phyloP scores from a whole-genome alignment of 2,797 vertebrate species.

The Ibycter americanus region DNA sequence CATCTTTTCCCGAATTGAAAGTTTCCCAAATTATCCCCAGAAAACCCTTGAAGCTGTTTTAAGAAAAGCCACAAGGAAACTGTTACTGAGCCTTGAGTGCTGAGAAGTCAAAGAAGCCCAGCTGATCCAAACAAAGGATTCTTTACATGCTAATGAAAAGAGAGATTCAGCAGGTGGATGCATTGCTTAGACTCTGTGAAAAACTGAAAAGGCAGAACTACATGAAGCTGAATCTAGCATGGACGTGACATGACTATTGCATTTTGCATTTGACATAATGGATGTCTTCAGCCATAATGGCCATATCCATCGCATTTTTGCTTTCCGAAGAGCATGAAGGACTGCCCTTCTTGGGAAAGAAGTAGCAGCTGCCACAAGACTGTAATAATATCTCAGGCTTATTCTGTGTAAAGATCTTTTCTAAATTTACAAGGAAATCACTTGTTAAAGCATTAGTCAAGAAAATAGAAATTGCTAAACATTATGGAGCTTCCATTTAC shows the following conservation, averaged over 20 bases:
- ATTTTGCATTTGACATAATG: constrained; percentile 4
- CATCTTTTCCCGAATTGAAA: neutral
- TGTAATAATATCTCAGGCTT: neutral
- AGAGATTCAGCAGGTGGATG: constrained; percentile 37
- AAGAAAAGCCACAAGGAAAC: constrained; percentile 30
- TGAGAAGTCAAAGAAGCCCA: constrained; percentile 2
- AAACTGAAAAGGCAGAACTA: constrained; percentile 25
- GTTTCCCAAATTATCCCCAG: neutral
- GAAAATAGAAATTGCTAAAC: neutral
- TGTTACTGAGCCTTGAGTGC: neutral
- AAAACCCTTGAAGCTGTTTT: neutral
- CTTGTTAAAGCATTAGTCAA: neutral
- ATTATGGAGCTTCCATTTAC: neutral
- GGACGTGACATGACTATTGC: constrained; percentile 6
- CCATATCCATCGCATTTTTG: neutral
- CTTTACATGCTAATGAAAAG: constrained; percentile 5
- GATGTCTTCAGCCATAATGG: neutral
- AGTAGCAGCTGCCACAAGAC: neutral
- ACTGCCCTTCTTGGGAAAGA: neutral
- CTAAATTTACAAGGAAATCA: neutral
- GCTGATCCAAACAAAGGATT: constrained; percentile 23
- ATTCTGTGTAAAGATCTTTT: neutral
- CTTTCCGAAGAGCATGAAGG: constrained; percentile 1
- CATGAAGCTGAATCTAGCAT: neutral
- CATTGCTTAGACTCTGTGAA: constrained; percentile 15